Percentiles rank a stretch among this genome's conserved stretches.
Conservation (phyloP, 37 sponge, comb jelly and placozoan genomes). For the Haliclona indistincta region DNA sequence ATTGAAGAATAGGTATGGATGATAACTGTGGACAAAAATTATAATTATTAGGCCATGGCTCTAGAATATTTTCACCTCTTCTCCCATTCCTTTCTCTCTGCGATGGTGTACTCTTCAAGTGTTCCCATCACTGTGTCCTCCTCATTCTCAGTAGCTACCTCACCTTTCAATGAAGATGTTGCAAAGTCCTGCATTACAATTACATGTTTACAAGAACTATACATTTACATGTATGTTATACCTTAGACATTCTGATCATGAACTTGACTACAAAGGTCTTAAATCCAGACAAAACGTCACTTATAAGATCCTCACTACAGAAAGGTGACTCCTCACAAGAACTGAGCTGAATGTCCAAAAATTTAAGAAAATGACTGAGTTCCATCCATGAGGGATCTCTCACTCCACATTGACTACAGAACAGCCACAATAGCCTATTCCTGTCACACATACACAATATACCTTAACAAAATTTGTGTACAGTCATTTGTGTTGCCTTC, state of each 20-base stretch:
- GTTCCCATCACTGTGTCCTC: background rate
- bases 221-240: slow-evolving; percentile 16
- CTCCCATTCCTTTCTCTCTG: slow-evolving; percentile 2
- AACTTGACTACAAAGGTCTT: slow-evolving; percentile 90
- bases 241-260: slow-evolving; percentile 89
- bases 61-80: background rate
- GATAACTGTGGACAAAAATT: slow-evolving; percentile 45
- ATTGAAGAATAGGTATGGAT: slow-evolving; percentile 97
- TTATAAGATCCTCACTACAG: slow-evolving; percentile 36
- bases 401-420: background rate
- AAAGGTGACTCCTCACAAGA: slow-evolving; percentile 74
- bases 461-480: slow-evolving; percentile 26
- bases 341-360: slow-evolving; percentile 77
- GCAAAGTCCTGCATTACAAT: slow-evolving; percentile 76
- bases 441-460: slow-evolving; percentile 3
- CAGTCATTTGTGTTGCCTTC: slow-evolving; percentile 32
- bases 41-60: background rate
- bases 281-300: slow-evolving; percentile 72
- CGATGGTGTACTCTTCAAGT: slow-evolving; percentile 20
- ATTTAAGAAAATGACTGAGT: slow-evolving; percentile 81
- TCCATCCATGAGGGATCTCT: slow-evolving; percentile 75
- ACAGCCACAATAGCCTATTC: background rate
- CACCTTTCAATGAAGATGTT: slow-evolving; percentile 70
- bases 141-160: slow-evolving; percentile 16
- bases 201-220: background rate